Evolutionary conservation across 1,140 invertebrate genomes (phyloP).

Genomic region (Drosophila mojavensis): DNA sequence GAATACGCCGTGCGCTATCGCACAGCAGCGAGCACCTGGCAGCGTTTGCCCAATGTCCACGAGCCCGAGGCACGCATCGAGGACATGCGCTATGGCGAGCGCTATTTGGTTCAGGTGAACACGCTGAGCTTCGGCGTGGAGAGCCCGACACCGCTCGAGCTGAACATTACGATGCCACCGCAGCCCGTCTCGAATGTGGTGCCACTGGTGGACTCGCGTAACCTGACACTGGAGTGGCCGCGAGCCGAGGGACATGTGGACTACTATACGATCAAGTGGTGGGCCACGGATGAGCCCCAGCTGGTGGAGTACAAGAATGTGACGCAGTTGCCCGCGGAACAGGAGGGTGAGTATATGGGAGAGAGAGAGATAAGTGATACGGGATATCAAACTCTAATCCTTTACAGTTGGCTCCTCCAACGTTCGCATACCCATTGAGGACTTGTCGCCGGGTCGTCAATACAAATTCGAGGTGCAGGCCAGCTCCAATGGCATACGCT

Average conservation of each 20-base stretch:
- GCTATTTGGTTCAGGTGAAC: conserved; percentile 94
- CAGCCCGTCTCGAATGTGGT: conserved; percentile 92
- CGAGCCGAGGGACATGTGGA: conserved; percentile 93
- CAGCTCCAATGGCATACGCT: conserved; percentile 90
- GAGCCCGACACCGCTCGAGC: conserved; percentile 89
- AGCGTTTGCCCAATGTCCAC: conserved; percentile 87
- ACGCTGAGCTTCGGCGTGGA: conserved; percentile 93
- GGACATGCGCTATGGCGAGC: conserved; percentile 95
- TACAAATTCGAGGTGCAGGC: conserved; percentile 91
- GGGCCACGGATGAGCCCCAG: conserved; percentile 86
- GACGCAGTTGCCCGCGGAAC: conserved; percentile 27
- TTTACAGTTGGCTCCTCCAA: conserved; percentile 45
- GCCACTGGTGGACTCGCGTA: conserved; percentile 92
- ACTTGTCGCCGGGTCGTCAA: conserved; percentile 91
- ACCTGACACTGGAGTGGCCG: conserved; percentile 95
- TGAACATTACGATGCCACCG: conserved; percentile 93
- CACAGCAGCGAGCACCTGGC: conserved; percentile 89
- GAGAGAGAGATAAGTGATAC: background rate
- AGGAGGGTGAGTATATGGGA: conserved; percentile 49
- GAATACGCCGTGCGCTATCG: conserved; percentile 92
- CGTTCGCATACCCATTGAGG: conserved; percentile 88
- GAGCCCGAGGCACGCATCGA: conserved; percentile 90
- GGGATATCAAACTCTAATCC: background rate
- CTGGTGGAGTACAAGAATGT: conserved; percentile 41
- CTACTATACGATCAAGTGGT: conserved; percentile 91